Conservation (phyloP, 1,140 invertebrate genomes). For the Brachionus koreanus region DNA sequence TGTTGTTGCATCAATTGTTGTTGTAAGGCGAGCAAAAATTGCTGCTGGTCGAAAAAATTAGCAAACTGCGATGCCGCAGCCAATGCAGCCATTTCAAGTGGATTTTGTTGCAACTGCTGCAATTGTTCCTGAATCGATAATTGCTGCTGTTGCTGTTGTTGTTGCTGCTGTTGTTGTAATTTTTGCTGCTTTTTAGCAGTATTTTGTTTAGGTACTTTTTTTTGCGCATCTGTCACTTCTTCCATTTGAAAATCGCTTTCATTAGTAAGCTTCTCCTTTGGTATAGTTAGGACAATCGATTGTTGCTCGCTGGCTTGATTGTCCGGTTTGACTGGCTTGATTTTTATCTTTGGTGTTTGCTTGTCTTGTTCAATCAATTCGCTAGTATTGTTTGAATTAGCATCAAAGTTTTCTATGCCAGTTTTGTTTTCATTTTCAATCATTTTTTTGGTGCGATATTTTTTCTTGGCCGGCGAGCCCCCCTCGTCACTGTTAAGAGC, state of each 20-base stretch:
- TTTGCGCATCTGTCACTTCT: background rate
- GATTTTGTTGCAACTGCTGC: background rate
- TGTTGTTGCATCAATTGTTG: constrained; percentile 20
- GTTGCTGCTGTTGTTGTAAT: background rate
- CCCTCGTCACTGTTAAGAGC: background rate
- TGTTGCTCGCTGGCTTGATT: background rate
- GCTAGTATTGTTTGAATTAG: background rate
- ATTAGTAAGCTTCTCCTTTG: background rate
- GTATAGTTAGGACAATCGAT: constrained; percentile 22
- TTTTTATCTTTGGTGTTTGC: background rate
- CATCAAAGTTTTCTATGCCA: background rate
- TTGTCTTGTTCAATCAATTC: background rate
- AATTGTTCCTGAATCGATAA: background rate
- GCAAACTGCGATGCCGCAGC: constrained; percentile 20
- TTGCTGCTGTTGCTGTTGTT: constrained; percentile 4
- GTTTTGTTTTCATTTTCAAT: background rate
- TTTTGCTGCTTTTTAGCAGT: background rate
- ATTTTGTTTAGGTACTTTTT: constrained; percentile 50
- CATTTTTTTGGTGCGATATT: constrained; percentile 4
- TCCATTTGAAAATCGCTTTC: background rate
- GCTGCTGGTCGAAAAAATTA: constrained; percentile 34
- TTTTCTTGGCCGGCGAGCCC: background rate
- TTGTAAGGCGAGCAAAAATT: constrained; percentile 25
- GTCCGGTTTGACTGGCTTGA: background rate
- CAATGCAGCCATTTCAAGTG: background rate